Base-by-base conservation (phyloP, 2,888 invertebrate genomes). In the Helobdella robusta region DNA sequence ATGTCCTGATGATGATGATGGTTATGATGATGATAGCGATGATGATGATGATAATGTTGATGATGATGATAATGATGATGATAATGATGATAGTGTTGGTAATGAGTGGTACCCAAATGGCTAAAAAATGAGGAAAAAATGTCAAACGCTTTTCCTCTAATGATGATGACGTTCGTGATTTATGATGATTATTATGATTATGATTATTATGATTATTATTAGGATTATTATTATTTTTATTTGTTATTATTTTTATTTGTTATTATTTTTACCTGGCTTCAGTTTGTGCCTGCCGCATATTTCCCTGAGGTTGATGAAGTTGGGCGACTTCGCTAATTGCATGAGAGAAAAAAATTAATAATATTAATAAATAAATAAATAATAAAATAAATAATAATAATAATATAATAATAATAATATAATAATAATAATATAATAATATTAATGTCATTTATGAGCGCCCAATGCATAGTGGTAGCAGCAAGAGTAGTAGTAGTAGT, bases 301-400 rank as follows among this genome's bases (percentile, higher is more conserved):
- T 83, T 97, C 97, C 64, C 97, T 84, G 66, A 93, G 82, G 80
- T 98, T 98, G 74, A 97, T 92, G 79, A 97, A 98, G 15, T 91
- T 87, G 63, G 90, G 89, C 0, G 92, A 90, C 68, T 92, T 84
- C 0, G 90, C 95, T 0, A 88, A n/a, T n/a, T 87, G 54, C 54
- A 54, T 54, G 54, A n/a, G n/a, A n/a, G n/a, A n/a, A n/a, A n/a
- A n/a, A n/a, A n/a, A n/a, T n/a, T n/a, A n/a, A n/a, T n/a, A n/a
- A n/a, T n/a, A n/a, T n/a, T n/a, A n/a, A n/a, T n/a, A n/a, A n/a
- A n/a, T n/a, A n/a, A n/a, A n/a, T n/a, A n/a, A n/a, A n/a, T n/a
- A n/a, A n/a, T n/a, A n/a, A n/a, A n/a, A n/a, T n/a, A n/a, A n/a
- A n/a, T n/a, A n/a, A n/a, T n/a, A n/a, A n/a, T n/a, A n/a, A n/a